Evolutionary conservation across 2,113 vertebrate species (phyloP), one percentile per base, ranked within the genome.

Genomic region (Grallaria varia): DNA sequence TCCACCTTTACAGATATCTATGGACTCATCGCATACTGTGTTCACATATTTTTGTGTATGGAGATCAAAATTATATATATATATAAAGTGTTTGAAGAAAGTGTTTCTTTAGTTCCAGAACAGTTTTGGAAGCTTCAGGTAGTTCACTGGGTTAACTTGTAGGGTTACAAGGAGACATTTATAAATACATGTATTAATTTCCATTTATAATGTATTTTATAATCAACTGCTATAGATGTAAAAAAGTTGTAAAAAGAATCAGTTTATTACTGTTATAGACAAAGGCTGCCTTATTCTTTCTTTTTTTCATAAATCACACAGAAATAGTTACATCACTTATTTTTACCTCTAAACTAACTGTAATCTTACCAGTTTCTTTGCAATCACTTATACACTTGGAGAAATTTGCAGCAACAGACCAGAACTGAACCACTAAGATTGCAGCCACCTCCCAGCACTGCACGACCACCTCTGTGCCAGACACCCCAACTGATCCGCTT

Each of bases 71-170:
- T 4, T 56, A 13, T 15, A 50, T 18, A 4, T 53, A 53, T 20
- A 3, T 45, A 77, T 44, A 45, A 93, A 79, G 66, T 35, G 8
- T 21, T 80, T 84, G 45, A 87, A 95, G 31, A 52, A 96, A 96
- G 11, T 7, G 10, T 95, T 92, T 78, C 58, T 87, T 84, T 55
- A 85, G 91, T 77, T 94, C 80, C 83, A 71, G 84, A 21, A 33
- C 40, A 84, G 12, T 89, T 97, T 95, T 71, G 45, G 66, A 97
- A 94, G 47, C 37, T 49, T 87, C 73, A 66, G 19, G n/a, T 45
- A 84, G 92, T 94, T 92, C 94, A 87, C 42, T 28, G 94, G 42
- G 64, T 30, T 89, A 80, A 81, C n/a, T 81, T 62, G 84, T 6
- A 90, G 22, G 44, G 88, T 56, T 88, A 15, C 52, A 35, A 83